Evolutionary conservation across 92 coral and sea anemone species (phyloP).

Genomic region (Pocillopora meandrina): DNA sequence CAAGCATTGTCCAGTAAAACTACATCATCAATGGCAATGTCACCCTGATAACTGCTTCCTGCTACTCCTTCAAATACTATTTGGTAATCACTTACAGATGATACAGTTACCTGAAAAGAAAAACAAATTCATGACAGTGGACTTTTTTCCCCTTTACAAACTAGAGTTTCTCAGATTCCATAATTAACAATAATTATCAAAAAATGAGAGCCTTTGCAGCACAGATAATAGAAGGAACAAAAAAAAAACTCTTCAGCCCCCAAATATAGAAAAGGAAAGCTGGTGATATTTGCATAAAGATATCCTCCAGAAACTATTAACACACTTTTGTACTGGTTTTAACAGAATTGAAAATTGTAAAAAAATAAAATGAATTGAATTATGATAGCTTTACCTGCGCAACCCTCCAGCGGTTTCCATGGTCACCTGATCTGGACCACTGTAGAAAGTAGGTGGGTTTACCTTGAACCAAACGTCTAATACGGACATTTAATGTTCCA

Average conservation of each 20-base stretch:
- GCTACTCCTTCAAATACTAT: constrained; percentile 79
- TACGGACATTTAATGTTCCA: constrained; percentile 80
- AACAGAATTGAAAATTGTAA: too few relatives aligned
- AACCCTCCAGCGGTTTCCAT: constrained; percentile 83
- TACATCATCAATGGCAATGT: constrained; percentile 92
- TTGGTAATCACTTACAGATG: constrained; percentile 56
- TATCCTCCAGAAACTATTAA: too few relatives aligned
- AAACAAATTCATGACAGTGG: background rate
- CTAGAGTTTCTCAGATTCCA: background rate
- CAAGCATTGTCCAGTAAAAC: constrained; percentile 76
- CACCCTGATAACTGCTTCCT: constrained; percentile 79
- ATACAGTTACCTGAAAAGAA: constrained; percentile 61
- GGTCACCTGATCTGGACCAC: constrained; percentile 84
- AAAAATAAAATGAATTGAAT: background rate
- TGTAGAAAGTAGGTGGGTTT: constrained; percentile 75
- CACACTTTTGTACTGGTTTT: too few relatives aligned
- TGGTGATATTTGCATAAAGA: too few relatives aligned
- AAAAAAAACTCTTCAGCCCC: too few relatives aligned
- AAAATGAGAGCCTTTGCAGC: background rate
- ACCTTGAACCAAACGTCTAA: constrained; percentile 68
- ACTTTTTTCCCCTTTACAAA: background rate
- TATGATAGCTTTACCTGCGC: constrained; percentile 61
- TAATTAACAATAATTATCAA: background rate
- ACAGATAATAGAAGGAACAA: too few relatives aligned
- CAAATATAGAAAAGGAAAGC: too few relatives aligned